phyloP scores from a whole-genome alignment of 2,113 vertebrate genomes.

The Leucoraja erinaceus region DNA sequence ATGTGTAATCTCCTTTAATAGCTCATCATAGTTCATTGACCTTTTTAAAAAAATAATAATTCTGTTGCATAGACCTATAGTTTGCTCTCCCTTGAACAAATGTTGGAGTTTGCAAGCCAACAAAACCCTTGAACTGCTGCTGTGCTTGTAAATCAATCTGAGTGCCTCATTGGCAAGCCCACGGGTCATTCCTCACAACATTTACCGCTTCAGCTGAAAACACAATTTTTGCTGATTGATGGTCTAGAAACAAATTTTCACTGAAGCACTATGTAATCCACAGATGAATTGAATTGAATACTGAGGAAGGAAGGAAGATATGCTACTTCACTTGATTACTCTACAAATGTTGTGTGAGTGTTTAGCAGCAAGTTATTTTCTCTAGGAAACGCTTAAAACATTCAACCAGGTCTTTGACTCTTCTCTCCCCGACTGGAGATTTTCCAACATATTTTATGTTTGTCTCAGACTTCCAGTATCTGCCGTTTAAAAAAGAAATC shows the following conservation, averaged over 20 bases:
- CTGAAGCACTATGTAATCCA: not conserved
- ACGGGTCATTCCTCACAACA: not conserved
- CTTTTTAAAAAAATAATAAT: not conserved
- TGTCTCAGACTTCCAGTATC: too few relatives aligned
- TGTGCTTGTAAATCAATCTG: not conserved
- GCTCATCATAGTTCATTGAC: not conserved
- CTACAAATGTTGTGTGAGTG: not conserved
- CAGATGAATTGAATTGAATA: not conserved
- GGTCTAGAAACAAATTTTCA: not conserved
- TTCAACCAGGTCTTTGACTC: too few relatives aligned
- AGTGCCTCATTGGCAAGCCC: not conserved
- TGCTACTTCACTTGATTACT: too few relatives aligned
- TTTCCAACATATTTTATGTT: not conserved
- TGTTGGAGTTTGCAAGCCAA: too few relatives aligned
- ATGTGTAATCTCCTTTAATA: not conserved
- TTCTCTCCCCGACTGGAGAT: not conserved
- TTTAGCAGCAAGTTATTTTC: too few relatives aligned
- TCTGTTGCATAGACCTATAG: not conserved
- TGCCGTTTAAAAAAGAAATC: too few relatives aligned
- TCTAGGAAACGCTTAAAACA: too few relatives aligned
- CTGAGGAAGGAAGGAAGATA: not conserved
- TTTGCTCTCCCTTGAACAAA: not conserved
- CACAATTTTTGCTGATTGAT: slow-evolving; percentile 6
- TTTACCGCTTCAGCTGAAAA: slow-evolving; percentile 20
- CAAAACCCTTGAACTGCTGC: not conserved